Base-by-base conservation (phyloP, 2,888 invertebrate species). In the Apomyelois bistriatella region DNA sequence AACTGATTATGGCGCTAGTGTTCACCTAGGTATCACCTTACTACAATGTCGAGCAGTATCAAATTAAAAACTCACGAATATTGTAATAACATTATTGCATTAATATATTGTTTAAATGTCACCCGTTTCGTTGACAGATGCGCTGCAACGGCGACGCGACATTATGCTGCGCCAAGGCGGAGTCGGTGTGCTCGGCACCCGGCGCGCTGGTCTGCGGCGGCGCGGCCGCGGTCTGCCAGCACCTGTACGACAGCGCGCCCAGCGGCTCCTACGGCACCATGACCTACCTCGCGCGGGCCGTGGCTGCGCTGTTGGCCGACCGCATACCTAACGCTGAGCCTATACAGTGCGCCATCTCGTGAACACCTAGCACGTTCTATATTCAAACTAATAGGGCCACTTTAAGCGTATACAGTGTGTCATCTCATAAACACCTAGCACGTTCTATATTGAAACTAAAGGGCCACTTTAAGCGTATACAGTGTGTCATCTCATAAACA, bases 191-290 rank as follows among this genome's bases (percentile, higher is more conserved):
- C 50, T 94, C 57, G 90, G 1, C 32, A 28, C 92, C 92, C 50
- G 94, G 94, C 2, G 93, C 93, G 58, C 82, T 95, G 32, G 85
- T 96, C 36, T 98, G 98, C 79, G 96, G 96, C 52, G 99, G 99
- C 51, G 97, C 98, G 28, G 98, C 97, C 0, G 97, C 96, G 65
- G 96, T 99, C 60, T 99, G 99, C 82, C 96, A 97, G 82, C 98
- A 98, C 82, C 95, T 99, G 80, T 99, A 98, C 82, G 99, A 99
- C 87, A 97, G 97, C 79, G 99, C 99, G 16, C 99, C 99, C 1
- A 98, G 98, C 79, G 99, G 99, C 57, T 95, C 96, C 71, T 98
- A 93, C 84, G 99, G 99, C 58, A 99, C 99, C 47, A 99, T 99
- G 97, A 98, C 98, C 0, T 99, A 99, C 75, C 93, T 99, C 69